Evolutionary conservation across 2,113 vertebrate genomes (phyloP), one percentile per base, ranked within the genome.

Genomic region (Serinus canaria): DNA sequence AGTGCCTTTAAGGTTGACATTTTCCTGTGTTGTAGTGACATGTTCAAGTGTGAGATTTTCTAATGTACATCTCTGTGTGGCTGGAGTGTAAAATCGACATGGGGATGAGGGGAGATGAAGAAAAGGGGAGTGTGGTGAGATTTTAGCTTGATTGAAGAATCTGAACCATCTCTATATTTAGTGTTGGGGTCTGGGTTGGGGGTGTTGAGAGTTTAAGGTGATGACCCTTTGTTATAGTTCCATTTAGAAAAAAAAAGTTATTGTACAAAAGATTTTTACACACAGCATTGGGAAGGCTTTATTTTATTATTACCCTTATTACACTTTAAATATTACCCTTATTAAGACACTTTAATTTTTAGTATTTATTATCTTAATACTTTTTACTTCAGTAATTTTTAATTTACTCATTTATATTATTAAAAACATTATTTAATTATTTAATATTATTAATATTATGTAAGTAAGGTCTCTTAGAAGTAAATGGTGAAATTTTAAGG

Each of bases 401-500:
- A 68, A 47, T 82, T 82, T 76, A 62, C 22, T 55, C 4, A 53
- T 46, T 53, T 60, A 7, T 76, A 55, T 82, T 74, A 74, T 22
- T 41, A 60, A 60, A 53, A 30, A 5, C 5, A 60, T 68, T 41
- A 22, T 46, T 68, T 53, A 1, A 55, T 62, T 55, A 19, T 35
- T 23, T 35, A 62, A 15, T 62, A 18, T 27, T 62, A 53, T 25
- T 47, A 15, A 43, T 55, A 43, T 47, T 41, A 18, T 83, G 49
- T 41, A 41, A 31, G 35, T 79, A 89, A 94, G 67, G 25, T 62
- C n/a, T 94, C 78, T 91, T 89, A 49, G 52, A 80, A 83, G 56
- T 19, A 88, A 92, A 81, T 47, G 70, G 64, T 44, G 46, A 92
- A 87, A 68, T 74, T 94, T 96, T 96, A 92, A 74, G 39, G 81